Evolutionary conservation across 2,888 invertebrate genomes (phyloP), one percentile per base, ranked within the genome.

Genomic region (Diarsia mendica): DNA sequence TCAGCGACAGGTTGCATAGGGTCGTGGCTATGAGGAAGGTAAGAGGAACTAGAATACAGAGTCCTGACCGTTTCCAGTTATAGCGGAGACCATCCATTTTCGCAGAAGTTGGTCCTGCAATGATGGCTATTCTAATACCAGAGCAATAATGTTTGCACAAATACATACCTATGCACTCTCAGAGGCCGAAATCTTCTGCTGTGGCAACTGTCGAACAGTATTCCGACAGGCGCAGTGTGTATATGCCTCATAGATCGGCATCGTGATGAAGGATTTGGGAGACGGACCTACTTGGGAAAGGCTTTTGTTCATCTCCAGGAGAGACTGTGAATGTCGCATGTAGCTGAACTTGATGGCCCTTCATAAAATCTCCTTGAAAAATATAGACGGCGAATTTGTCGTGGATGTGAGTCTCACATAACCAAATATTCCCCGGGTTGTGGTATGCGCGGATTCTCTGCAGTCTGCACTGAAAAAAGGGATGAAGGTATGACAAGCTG

Each of bases 1-100:
- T 98, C 33, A 96, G 97, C 68, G 96, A 97, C 78, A 95, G 97
- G 85, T 95, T 98, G 70, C 96, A 96, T 63, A 96, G 97, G 87
- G 94, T 96, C 89, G 97, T 94, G 83, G 94, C 93, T 86, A 95
- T 92, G 95, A 96, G 94, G 85, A 95, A 95, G 94, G 96, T 96
- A 20, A 68, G 46, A 33, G 18, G 28, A 51, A 13, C 51, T 33
- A 48, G 13, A 13, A 13, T 48, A 2, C 46, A 48, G 46, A 13
- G 46, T 48, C 46, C 46, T 4, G 13, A 13, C 46, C 3, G 13
- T 48, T 13, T 48, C 4, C 13, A 48, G 13, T 48, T 48, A 48
- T 13, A 2, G 2, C 13, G 8, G 39, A 39, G 39, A 39, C 5
- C 6, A 39, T 8, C 39, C 39, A 39, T 39, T 8, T 8, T 39